A percentile compares a stretch with the other conserved stretches of the same genome.
Conservation (phyloP, 2,113 vertebrate species). For the Marcusenius ussheri region DNA sequence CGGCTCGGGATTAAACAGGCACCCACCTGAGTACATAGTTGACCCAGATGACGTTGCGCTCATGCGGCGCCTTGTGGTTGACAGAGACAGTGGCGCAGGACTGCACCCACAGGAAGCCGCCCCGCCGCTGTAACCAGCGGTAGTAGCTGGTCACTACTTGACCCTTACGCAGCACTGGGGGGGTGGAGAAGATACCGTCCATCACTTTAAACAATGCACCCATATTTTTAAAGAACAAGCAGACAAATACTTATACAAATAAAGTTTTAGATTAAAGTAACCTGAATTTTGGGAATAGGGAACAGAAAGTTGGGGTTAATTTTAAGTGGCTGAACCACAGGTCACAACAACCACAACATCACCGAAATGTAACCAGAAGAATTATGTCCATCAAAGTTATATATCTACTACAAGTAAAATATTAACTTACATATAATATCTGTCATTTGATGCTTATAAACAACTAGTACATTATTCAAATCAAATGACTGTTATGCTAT, state of each 20-base stretch:
- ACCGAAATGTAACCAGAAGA: not conserved
- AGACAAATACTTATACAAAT: not conserved
- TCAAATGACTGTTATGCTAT: not conserved
- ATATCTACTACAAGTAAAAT: not conserved
- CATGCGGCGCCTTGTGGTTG: slow-evolving; percentile 78
- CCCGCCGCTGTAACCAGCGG: slow-evolving; percentile 78
- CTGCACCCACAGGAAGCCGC: slow-evolving; percentile 83
- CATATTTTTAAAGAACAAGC: not conserved
- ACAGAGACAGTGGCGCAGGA: slow-evolving; percentile 80
- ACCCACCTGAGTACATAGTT: slow-evolving; percentile 81
- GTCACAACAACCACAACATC: not conserved
- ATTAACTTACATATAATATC: not conserved
- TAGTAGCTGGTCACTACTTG: slow-evolving; percentile 82
- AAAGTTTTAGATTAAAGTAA: not conserved
- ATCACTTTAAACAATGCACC: not conserved
- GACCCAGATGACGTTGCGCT: slow-evolving; percentile 87
- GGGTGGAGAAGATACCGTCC: not conserved
- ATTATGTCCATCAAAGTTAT: not conserved
- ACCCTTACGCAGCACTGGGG: slow-evolving; percentile 77
- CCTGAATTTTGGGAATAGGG: not conserved
- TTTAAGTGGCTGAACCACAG: not conserved
- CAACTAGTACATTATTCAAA: not conserved
- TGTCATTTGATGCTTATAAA: not conserved
- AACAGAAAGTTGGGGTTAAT: not conserved
- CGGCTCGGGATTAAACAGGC: not conserved